Percentiles rank a stretch among this genome's conserved stretches.
Evolutionary conservation across 2,797 vertebrate species (phyloP).

Genomic region (Sternotherus odoratus): DNA sequence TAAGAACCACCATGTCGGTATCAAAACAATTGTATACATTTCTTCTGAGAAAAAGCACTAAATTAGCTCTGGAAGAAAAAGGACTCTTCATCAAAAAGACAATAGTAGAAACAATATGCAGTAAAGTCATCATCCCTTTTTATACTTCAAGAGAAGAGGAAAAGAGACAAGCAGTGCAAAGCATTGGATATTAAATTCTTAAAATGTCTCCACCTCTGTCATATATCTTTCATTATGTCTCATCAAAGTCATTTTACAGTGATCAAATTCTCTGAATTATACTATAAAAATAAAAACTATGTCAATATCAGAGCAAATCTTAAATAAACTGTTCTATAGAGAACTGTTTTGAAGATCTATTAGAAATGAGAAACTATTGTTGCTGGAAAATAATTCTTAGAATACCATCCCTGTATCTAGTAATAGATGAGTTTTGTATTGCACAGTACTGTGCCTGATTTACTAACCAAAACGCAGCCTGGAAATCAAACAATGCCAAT

Average conservation of each 20-base stretch:
- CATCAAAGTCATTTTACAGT: background rate
- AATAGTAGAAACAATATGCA: background rate
- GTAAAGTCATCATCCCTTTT: background rate
- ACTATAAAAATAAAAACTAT: background rate
- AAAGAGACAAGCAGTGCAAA: background rate
- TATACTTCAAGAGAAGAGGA: background rate
- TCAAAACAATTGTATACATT: background rate
- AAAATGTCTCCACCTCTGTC: background rate
- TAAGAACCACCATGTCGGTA: background rate
- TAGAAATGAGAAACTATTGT: background rate
- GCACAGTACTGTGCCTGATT: background rate
- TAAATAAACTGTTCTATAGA: background rate
- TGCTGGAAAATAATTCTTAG: background rate
- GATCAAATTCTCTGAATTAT: background rate
- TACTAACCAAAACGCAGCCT: background rate
- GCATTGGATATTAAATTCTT: background rate
- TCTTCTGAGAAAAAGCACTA: background rate
- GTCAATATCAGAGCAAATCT: background rate
- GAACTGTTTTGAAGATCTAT: background rate
- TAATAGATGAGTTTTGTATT: background rate
- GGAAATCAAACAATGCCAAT: background rate
- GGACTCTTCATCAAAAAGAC: background rate
- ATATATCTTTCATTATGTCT: background rate
- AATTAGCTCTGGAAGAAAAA: background rate
- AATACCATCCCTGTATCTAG: background rate